Evolutionary conservation across 2,113 vertebrate genomes (phyloP).

Genomic region (Triplophysa dalaica): DNA sequence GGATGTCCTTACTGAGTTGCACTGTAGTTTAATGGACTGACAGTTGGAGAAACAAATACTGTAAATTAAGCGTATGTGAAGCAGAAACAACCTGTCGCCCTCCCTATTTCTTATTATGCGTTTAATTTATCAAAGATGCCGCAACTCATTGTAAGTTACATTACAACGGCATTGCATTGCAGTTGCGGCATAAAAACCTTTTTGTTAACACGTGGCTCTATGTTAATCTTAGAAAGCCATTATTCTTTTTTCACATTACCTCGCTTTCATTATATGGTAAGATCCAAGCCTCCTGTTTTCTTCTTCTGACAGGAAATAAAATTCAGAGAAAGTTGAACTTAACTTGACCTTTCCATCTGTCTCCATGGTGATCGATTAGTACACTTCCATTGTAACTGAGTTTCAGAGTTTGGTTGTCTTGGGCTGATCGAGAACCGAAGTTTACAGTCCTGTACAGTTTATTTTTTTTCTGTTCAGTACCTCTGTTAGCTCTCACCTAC

Average conservation of each 20-base stretch:
- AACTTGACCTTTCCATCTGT: constrained; percentile 38
- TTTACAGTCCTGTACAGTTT: background rate
- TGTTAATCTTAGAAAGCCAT: background rate
- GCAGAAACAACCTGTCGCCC: background rate
- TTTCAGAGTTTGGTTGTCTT: constrained; percentile 19
- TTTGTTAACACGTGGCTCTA: constrained; percentile 14
- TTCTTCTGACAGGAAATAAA: constrained; percentile 39
- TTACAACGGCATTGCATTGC: background rate
- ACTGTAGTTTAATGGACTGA: background rate
- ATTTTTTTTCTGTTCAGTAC: constrained; percentile 2
- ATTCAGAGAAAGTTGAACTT: constrained; percentile 45
- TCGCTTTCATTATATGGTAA: constrained; percentile 5
- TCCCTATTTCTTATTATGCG: background rate
- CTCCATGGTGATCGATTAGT: constrained; percentile 46
- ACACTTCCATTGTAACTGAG: constrained; percentile 29
- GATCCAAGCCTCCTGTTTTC: constrained; percentile 28
- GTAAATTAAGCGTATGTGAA: background rate
- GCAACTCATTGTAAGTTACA: background rate
- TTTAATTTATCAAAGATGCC: constrained; percentile 12
- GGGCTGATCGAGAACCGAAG: background rate
- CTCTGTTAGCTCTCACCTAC: background rate
- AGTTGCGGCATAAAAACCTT: background rate
- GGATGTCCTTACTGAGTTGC: background rate
- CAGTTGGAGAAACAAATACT: background rate
- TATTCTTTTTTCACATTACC: constrained; percentile 29